These are phyloP conservation scores for Diploscapter pachys DNA, from an alignment of 1,140 invertebrate species.

Conservation along the genomic window DNA sequence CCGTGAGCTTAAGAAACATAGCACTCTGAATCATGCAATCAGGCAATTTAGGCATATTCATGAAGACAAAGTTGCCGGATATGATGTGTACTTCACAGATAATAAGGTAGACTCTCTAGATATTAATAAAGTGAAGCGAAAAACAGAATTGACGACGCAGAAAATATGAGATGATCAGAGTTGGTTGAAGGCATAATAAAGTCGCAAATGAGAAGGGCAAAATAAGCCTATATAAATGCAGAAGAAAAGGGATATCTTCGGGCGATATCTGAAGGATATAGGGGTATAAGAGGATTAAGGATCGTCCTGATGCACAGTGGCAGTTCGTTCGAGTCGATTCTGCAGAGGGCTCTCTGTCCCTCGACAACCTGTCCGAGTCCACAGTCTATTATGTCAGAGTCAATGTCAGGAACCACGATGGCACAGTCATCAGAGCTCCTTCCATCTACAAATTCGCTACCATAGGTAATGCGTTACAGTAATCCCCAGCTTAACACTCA, in stretches of 20 bases:
- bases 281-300: slow-evolving; percentile 18
- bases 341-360: slow-evolving; percentile 36
- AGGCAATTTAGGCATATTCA: slow-evolving; percentile 33
- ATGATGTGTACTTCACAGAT: slow-evolving; percentile 52
- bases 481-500: neutral
- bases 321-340: slow-evolving; percentile 34
- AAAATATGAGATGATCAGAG: neutral
- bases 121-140: neutral
- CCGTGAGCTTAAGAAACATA: slow-evolving; percentile 35
- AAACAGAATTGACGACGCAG: slow-evolving; percentile 29
- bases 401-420: slow-evolving; percentile 45
- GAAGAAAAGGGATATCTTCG: neutral
- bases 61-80: slow-evolving; percentile 39
- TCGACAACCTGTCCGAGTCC: slow-evolving; percentile 43
- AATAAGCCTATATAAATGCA: neutral
- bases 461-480: slow-evolving; percentile 37
- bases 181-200: no score
- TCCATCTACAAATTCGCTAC: slow-evolving; percentile 54
- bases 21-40: neutral
- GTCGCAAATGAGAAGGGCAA: slow-evolving; percentile 19
- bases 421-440: slow-evolving; percentile 44
- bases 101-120: slow-evolving; percentile 6
- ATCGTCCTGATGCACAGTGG: slow-evolving; percentile 39
- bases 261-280: neutral
- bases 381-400: slow-evolving; percentile 56